Evolutionary conservation across 2,888 invertebrate genomes (phyloP).

Genomic region (Torymus texanus): DNA sequence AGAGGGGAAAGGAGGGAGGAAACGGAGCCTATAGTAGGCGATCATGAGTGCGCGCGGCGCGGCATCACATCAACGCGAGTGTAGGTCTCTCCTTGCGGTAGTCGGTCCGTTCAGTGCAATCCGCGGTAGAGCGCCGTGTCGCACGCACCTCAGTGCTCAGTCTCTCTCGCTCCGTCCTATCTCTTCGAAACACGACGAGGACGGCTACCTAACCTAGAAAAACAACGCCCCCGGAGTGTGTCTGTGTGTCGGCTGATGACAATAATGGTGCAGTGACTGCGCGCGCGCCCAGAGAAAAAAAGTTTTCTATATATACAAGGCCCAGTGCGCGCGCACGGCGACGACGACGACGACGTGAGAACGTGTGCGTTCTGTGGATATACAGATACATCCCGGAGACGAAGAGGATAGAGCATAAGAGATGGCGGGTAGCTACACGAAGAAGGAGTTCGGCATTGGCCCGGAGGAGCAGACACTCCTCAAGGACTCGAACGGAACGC

Average conservation of each 20-base stretch:
- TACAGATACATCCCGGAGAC: no score
- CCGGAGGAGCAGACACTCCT: slow-evolving; percentile 72
- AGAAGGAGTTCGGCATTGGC: slow-evolving; percentile 71
- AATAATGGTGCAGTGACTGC: background rate
- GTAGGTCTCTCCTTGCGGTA: no score
- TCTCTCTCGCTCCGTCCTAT: no score
- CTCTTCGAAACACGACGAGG: background rate
- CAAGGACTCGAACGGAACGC: slow-evolving; percentile 69
- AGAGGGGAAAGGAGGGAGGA: no score
- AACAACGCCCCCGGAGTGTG: background rate
- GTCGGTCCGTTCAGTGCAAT: no score
- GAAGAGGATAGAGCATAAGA: background rate
- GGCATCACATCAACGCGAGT: no score
- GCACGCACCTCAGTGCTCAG: no score
- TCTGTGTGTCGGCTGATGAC: background rate
- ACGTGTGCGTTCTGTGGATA: no score
- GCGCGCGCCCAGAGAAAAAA: background rate
- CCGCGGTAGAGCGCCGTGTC: no score
- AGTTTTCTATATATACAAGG: background rate
- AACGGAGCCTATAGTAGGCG: no score
- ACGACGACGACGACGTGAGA: no score
- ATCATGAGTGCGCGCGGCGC: no score
- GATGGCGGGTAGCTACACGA: slow-evolving; percentile 73
- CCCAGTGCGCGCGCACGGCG: background rate
- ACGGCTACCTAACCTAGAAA: background rate